Evolutionary conservation across 2,113 vertebrate genomes (phyloP), one percentile per base, ranked within the genome.

Genomic region (Albula glossodonta): DNA sequence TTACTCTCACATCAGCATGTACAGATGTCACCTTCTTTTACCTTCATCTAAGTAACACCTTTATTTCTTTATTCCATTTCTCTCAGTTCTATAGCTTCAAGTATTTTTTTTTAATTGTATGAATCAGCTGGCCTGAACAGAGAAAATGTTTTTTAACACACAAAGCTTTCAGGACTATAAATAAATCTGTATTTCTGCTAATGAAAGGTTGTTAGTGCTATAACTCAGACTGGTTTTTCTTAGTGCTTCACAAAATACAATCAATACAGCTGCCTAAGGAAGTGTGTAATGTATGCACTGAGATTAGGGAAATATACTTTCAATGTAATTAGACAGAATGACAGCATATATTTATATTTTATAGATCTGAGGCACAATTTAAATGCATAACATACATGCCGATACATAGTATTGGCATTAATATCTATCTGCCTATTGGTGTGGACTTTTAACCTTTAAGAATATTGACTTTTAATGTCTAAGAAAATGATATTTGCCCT

Each of bases 391-490:
- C 56, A 81, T 82, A 86, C 84, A 85, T 77, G 83, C 86, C 85
- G 53, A 89, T 93, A 91, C 83, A 88, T 90, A 90, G 89, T 87
- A 91, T 85, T 92, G 91, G 92, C 89, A 88, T 88, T 89, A 5
- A 92, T 92, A 89, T 92, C 74, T 81, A 22, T 86, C 81, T 80
- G 91, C 63, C 51, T 63, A 92, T 94, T 87, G 91, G 92, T 87
- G 89, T 91, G 91, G 85, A 92, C 90, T 91, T 92, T 93, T 93
- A 87, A 92, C 91, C 92, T 93, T 93, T 89, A 88, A 89, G 90
- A 66, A 53, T 83, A 86, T 86, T 78, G 80, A 82, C 60, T 22
- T 90, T 89, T 85, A 89, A 80, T 80, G 70, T 22, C 81, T 86
- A 51, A 81, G 80, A 77, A 90, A 91, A 90, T 89, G 84, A 88